Evolutionary conservation across 2,888 invertebrate genomes (phyloP), one percentile per base, ranked within the genome.

Genomic region (Pheosia gnoma): DNA sequence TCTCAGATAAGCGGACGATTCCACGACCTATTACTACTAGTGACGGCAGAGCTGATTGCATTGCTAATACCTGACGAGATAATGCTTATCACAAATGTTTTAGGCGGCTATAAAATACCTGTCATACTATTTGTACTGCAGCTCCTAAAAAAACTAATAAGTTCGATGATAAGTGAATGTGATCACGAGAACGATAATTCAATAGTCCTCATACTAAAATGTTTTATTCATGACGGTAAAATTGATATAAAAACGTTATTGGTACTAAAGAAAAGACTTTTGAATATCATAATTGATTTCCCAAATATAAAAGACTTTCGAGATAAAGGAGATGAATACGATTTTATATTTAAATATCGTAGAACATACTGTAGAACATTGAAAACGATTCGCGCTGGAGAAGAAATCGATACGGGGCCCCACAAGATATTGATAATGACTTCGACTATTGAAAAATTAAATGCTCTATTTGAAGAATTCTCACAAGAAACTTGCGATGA

Each of bases 401-500:
- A 70, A 68, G 54, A 58, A n/a, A 52, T 70, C 0, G 25, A 7
- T 8, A n/a, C 71, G 9, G 70, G 70, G 1, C 13, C 58, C 1
- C 70, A 70, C 45, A 65, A 1, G 51, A 59, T 70, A 13, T 49
- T 71, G 9, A 60, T 70, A 3, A 70, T 71, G 45, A 62, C 65
- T 55, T 58, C 51, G 3, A 65, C 71, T 0, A 59, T 71, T 45
- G 65, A 68, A 5, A 57, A 57, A 11, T 60, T 68, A 3, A 61
- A 65, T 60, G 60, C 8, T n/a, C 41, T 56, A 52, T 54, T 72
- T 61, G 49, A 55, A 25, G 52, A 60, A 5, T 63, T 61, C 47
- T 36, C 63, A 11, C 72, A 72, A 51, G 52, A 64, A 54, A 39
- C 62, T 43, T 72, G 72, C 25, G 72, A 70, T 51, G n/a, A 57